Conservation (phyloP, 1,140 invertebrate species). For the Ceratosolen solmsi region DNA sequence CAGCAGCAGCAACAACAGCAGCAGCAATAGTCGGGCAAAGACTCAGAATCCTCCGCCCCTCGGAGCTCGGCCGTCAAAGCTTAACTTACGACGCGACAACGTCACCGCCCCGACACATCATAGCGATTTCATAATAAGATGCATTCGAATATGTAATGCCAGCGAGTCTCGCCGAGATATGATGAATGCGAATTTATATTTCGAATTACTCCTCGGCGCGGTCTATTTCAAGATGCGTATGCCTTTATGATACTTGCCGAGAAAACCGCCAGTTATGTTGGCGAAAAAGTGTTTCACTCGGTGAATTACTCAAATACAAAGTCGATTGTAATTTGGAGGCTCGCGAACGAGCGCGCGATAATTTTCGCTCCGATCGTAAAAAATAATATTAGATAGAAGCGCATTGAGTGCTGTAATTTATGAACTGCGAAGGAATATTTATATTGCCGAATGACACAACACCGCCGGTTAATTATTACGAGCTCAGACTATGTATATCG, state of each 20-base stretch:
- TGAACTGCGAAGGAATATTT: background rate
- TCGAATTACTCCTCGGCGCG: background rate
- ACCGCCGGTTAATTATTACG: background rate
- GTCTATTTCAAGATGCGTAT: background rate
- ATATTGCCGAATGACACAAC: background rate
- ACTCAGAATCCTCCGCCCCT: background rate
- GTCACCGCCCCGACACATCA: background rate
- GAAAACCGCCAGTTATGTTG: too few relatives aligned
- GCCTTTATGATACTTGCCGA: too few relatives aligned
- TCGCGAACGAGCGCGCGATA: background rate
- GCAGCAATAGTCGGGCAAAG: background rate
- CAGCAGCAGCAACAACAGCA: too few relatives aligned
- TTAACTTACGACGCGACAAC: conserved; percentile 20
- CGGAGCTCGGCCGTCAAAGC: conserved; percentile 27
- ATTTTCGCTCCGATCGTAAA: background rate
- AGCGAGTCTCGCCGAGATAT: background rate
- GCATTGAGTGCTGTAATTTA: background rate
- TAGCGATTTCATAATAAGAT: conserved; percentile 10
- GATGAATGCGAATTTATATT: background rate
- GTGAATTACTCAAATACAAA: too few relatives aligned
- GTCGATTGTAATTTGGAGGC: background rate
- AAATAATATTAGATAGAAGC: background rate
- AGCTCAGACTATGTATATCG: background rate
- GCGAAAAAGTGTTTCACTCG: too few relatives aligned
- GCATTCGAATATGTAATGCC: background rate